Evolutionary conservation across 2,888 invertebrate species (phyloP), one percentile per base, ranked within the genome.

Genomic region (Brachylomia viminalis): DNA sequence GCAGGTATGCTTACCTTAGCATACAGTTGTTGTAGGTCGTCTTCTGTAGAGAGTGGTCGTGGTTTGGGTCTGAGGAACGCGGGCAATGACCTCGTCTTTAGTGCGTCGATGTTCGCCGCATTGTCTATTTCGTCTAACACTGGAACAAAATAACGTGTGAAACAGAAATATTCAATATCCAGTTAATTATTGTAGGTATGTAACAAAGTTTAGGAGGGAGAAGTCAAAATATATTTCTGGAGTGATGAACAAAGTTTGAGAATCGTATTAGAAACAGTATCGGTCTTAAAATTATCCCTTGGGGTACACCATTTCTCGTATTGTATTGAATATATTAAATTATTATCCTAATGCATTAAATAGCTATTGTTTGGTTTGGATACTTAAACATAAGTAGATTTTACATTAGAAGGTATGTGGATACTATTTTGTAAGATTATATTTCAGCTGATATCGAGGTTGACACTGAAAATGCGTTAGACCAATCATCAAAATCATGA

Each of bases 31-130:
- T 97, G 97, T 74, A 98, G 91, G 87, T 98, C 98, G 85, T 98
- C 98, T 89, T 97, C 97, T 0, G 97, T 97, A 17, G 97, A 97
- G 11, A 97, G 95, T 23, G 98, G 97, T 58, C 98, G 95, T 42
- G 97, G 97, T 90, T 97, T 97, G n/a, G 97, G 97, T 54, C 98
- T 95, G 52, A 98, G 97, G 97, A 98, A 98, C 7, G 98, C 97
- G 0, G 98, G 98, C 86, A 98, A 94, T 87, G 98, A 98, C 67
- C 98, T 95, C 0, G 98, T 98, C 93, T 95, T 97, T 90, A 94
- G 93, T 64, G 95, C 95, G 85, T 95, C 97, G 85, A 94, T 92
- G 69, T 93, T 95, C 4, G 96, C 95, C 1, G 92, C 87, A 59
- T 80, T 87, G 47, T 97, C 96, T 81, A 97, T 95, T 89, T 97